Base-by-base conservation (phyloP, 2,888 invertebrate genomes). In the Apomyelois bistriatella region DNA sequence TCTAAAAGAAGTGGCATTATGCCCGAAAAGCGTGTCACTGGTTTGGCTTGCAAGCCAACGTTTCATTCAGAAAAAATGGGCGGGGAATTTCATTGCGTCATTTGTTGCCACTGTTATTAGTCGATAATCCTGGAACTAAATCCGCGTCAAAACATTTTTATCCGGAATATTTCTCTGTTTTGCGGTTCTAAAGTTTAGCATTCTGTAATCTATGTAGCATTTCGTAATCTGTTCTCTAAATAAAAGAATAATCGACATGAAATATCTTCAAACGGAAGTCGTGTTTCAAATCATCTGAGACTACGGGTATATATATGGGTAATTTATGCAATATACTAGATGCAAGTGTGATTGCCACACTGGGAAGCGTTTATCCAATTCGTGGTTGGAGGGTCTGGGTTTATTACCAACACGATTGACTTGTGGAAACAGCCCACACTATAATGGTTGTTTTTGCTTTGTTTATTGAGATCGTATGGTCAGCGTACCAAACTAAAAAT, bases 281-380 rank as follows among this genome's bases (percentile, higher is more conserved):
- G 15, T 13, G 13, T 32, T 37, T 38, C 48, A 38, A 22, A 12
- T 17, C 28, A 28, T 37, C 37, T 13, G 28, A 22, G 48, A 15
- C 22, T 22, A 28, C 13, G 1, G 15, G 7, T 15, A 13, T 13
- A 7, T 15, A 40, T 38, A 8, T 15, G 3, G 10, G 10, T 32
- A 47, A 28, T 37, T 48, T 17, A 17, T 38, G 37, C 37, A 28
- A 28, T 7, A 15, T 16, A 36, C 22, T 43, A 3, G 13, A 47
- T 15, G 9, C 37, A 35, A 59, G 52, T 50, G 55, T 56, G 61
- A 65, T 64, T 63, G 58, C 12, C 54, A 48, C 60, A 59, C 65
- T 70, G 65, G 80, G 81, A 81, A 78, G 57, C 71, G 61, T 69
- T 81, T 75, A 78, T 79, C 64, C 78, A 80, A 82, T 82, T 65